Evolutionary conservation across 2,797 vertebrate genomes (phyloP).

Genomic region (Acipenser transmontanus): DNA sequence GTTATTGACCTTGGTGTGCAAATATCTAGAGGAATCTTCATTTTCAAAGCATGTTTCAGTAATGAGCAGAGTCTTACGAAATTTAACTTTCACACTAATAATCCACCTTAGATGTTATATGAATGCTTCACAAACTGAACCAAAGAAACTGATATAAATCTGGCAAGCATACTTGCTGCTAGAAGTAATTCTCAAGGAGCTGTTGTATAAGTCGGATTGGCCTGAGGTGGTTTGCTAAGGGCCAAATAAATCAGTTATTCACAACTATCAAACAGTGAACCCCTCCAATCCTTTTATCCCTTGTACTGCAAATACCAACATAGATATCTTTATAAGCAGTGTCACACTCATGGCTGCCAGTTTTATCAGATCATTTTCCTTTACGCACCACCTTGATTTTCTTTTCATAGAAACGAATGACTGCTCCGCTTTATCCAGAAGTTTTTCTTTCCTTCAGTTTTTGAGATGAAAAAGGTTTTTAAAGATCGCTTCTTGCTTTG

Average conservation of each 20-base stretch:
- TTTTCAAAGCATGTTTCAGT: too few species aligned
- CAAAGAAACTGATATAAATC: too few species aligned
- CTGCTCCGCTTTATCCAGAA: not conserved
- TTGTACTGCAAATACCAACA: not conserved
- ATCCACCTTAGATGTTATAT: too few species aligned
- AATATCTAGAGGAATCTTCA: too few species aligned
- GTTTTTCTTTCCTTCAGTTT: conserved; percentile 38
- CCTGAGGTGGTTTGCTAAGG: too few species aligned
- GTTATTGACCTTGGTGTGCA: too few species aligned
- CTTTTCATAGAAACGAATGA: not conserved
- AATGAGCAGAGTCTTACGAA: too few species aligned
- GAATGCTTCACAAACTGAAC: too few species aligned
- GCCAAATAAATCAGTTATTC: not conserved
- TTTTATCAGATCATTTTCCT: not conserved
- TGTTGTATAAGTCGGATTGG: too few species aligned
- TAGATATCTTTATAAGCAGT: not conserved
- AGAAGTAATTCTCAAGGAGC: too few species aligned
- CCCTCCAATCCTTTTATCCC: not conserved
- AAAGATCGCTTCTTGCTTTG: conserved; percentile 37
- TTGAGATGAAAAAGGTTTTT: conserved; percentile 44
- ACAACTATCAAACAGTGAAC: not conserved
- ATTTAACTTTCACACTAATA: too few species aligned
- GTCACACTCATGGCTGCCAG: not conserved
- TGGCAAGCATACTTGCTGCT: too few species aligned
- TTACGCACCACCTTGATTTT: not conserved